Percentiles rank a stretch among this genome's conserved stretches.
These are phyloP conservation scores for Cataglyphis cursor DNA, from an alignment of 2,888 invertebrate species.

Conservation along the genomic window DNA sequence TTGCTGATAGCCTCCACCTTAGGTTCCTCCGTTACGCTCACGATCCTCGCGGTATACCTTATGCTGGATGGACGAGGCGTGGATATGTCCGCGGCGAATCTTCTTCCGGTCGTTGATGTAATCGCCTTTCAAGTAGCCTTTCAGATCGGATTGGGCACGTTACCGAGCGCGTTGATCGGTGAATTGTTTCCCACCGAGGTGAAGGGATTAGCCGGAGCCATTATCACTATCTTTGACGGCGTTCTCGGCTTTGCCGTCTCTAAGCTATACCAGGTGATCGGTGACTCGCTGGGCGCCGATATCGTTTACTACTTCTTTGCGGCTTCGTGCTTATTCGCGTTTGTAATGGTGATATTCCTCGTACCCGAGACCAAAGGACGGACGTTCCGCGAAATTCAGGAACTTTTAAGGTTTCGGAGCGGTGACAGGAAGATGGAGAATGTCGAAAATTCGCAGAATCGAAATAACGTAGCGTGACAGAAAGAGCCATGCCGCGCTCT, in stretches of 20 bases:
- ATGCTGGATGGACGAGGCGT: conserved; percentile 62
- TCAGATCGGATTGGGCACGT: conserved; percentile 83
- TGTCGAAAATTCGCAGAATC: conserved; percentile 6
- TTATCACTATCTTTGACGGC: conserved; percentile 83
- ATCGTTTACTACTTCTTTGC: conserved; percentile 82
- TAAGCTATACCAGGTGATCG: conserved; percentile 82
- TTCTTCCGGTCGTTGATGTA: conserved; percentile 81
- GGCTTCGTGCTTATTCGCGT: conserved; percentile 79
- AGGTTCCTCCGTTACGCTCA: conserved; percentile 81
- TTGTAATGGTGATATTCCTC: conserved; percentile 79
- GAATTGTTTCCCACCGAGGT: conserved; percentile 84
- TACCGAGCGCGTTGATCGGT: conserved; percentile 83
- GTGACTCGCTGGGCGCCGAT: conserved; percentile 75
- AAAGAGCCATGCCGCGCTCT: not conserved
- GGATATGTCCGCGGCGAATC: conserved; percentile 78
- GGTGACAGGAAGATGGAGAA: not conserved
- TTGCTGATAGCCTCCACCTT: conserved; percentile 87
- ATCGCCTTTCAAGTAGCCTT: conserved; percentile 83
- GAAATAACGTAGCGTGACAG: conserved; percentile 52
- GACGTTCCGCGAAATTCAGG: conserved; percentile 83
- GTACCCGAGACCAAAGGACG: conserved; percentile 85
- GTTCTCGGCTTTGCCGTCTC: conserved; percentile 82
- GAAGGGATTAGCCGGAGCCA: conserved; percentile 83
- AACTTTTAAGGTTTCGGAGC: conserved; percentile 67
- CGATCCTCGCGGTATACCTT: conserved; percentile 80